Base-by-base conservation (phyloP, 2,113 vertebrate species). In the Eptesicus fuscus region DNA sequence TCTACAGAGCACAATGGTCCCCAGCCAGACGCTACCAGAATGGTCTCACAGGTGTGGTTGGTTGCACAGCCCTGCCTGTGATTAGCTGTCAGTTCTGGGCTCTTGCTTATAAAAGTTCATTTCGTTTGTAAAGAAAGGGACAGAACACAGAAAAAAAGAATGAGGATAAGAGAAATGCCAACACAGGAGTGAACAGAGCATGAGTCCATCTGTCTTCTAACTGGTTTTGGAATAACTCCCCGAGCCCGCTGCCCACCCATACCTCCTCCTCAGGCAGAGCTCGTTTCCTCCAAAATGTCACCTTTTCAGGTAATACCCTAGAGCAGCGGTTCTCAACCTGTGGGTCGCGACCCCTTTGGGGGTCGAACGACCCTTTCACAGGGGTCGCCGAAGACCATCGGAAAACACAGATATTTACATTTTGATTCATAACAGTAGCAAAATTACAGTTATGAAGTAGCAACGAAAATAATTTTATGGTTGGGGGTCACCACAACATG, bases 51-150 rank as follows among this genome's bases (percentile, higher is more conserved):
- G 78, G 14, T 3, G 9, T 2, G 32, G 9, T 0, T 69, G 35
- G 56, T 4, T 8, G 32, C 44, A 49, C 3, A 2, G 80, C 14
- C 37, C 35, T 56, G 63, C 16, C 20, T 44, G 18, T 13, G 30
- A 51, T 10, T 63, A 30, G 49, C 11, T 47, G 47, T 88, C 47
- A 35, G 37, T 30, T 89, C 37, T 4, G n/a, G 51, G 12, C 53
- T 83, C 86, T 92, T 37, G 6, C 37, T 93, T 74, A 86, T 47
- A 42, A 65, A 89, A 65, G 37, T 53, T 42, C 37, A 35, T 70
- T 71, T 61, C 37, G 28, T 53, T 88, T 40, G 28, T 30, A 40
- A 47, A 85, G 49, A 88, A 94, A 67, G 40, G 37, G n/a, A 17
- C 5, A 85, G 79, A 42, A 47, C 37, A 56, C 16, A 69, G 61